Evolutionary conservation across 2,113 vertebrate species (phyloP).

Genomic region (Tetrax tetrax): DNA sequence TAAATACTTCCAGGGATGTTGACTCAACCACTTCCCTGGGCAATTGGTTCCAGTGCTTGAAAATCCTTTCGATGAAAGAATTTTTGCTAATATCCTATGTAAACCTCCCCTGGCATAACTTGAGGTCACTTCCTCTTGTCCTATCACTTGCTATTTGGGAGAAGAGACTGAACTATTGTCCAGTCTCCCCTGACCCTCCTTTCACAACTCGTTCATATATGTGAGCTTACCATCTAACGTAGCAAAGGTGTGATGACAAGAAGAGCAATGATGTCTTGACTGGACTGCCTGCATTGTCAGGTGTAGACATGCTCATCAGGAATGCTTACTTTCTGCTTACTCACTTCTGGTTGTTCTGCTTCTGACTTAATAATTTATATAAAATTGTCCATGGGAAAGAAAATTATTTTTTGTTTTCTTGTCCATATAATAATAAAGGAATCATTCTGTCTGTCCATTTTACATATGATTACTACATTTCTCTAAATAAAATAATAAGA

Average conservation of each 20-base stretch:
- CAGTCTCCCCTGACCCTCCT: neutral
- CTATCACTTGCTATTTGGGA: neutral
- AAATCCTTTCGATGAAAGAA: fast-evolving
- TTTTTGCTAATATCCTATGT: neutral
- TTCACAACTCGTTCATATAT: neutral
- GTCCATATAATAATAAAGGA: neutral
- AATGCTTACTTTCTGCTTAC: neutral
- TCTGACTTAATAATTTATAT: neutral
- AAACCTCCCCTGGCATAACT: neutral
- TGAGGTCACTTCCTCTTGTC: neutral
- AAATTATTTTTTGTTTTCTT: neutral
- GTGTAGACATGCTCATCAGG: neutral
- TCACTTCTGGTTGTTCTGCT: neutral
- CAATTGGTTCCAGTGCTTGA: neutral
- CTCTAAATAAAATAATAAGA: neutral
- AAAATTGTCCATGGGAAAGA: neutral
- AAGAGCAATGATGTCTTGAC: neutral
- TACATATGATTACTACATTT: neutral
- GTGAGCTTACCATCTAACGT: neutral
- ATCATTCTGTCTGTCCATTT: neutral
- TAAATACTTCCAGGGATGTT: too few species aligned
- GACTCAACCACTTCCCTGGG: neutral
- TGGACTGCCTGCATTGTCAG: neutral
- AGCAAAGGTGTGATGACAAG: neutral
- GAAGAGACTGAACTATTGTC: neutral